Conservation (phyloP, 1,140 invertebrate genomes). For the Calosoma granatense region DNA sequence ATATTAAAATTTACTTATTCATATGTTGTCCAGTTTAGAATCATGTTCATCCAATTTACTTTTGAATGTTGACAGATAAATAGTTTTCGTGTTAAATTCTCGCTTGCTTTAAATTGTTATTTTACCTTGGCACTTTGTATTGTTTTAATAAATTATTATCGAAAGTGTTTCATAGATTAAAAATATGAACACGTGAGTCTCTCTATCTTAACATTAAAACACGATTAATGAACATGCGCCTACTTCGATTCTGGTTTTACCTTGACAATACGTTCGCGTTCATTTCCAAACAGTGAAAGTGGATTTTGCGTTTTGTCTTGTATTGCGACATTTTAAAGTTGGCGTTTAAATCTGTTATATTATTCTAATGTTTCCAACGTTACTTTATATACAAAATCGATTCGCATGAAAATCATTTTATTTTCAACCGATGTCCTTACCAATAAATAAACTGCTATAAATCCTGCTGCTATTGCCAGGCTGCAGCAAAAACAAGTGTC, state of each 20-base stretch:
- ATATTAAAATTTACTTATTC: no score
- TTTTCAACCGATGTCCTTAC: slow-evolving; percentile 17
- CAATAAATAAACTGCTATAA: slow-evolving; percentile 28
- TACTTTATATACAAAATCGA: no score
- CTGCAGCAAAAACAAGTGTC: slow-evolving; percentile 30
- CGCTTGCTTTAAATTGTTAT: no score
- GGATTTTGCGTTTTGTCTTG: slow-evolving; percentile 7
- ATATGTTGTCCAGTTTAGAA: no score
- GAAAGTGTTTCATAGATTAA: no score
- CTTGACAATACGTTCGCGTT: slow-evolving; percentile 1
- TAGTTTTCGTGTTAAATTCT: no score
- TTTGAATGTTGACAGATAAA: no score
- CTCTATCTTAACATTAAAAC: background rate
- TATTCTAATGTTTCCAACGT: no score
- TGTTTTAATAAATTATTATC: no score
- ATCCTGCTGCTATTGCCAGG: slow-evolving; percentile 29
- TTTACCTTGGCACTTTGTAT: no score
- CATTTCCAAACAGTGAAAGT: slow-evolving; percentile 1
- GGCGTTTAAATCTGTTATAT: background rate
- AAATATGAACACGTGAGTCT: background rate
- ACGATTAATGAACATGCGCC: background rate
- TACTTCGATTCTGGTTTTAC: slow-evolving; percentile 6
- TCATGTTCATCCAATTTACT: no score
- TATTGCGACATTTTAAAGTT: background rate
- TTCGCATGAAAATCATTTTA: no score